Conservation (phyloP, 2,797 vertebrate genomes). For the Schizopygopsis malacanthus region DNA sequence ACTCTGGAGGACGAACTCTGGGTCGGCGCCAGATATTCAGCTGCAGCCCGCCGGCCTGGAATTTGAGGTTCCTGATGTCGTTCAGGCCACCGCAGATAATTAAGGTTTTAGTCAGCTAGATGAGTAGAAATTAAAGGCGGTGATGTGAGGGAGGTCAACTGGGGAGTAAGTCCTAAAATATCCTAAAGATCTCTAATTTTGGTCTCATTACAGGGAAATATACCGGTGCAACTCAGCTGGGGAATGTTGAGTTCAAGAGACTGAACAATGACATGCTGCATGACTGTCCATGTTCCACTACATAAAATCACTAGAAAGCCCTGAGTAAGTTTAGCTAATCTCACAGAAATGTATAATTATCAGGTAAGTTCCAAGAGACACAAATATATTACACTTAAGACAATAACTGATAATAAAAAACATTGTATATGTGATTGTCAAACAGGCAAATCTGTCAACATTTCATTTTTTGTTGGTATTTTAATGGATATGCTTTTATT, state of each 20-base stretch:
- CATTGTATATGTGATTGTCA: not conserved
- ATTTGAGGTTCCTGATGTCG: not conserved
- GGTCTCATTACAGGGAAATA: slow-evolving; percentile 25
- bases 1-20: not conserved
- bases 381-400: not conserved
- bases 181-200: not conserved
- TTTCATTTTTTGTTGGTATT: too few species aligned
- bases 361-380: not conserved
- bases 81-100: not conserved
- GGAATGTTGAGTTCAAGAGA: slow-evolving; percentile 22
- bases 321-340: not conserved
- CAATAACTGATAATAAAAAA: not conserved
- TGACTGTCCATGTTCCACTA: slow-evolving; percentile 16
- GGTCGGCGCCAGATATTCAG: not conserved
- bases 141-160: not conserved
- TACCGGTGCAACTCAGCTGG: not conserved
- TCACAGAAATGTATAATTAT: not conserved
- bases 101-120: slow-evolving; percentile 2
- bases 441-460: too few species aligned
- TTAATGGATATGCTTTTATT: not conserved
- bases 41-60: not conserved
- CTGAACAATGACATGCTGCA: not conserved
- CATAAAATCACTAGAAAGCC: not conserved
- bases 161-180: slow-evolving; percentile 16
- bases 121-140: not conserved